Percentiles rank a stretch among this genome's conserved stretches.
Evolutionary conservation across 2,113 vertebrate species (phyloP).

Genomic region (Ia io): DNA sequence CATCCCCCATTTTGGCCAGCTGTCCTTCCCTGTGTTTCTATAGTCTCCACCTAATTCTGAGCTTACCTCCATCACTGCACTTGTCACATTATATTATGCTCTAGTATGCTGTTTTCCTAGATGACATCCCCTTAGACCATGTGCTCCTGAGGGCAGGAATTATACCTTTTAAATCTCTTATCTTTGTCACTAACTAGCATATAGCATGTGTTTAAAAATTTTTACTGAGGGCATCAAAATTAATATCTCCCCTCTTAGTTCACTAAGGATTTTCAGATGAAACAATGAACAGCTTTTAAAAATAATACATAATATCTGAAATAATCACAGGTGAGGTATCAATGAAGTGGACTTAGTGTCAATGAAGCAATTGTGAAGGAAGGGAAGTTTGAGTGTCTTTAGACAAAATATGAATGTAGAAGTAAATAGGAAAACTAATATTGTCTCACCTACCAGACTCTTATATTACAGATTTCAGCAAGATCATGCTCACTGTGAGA

Average conservation of each 20-base stretch:
- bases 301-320: neutral
- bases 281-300: slow-evolving; percentile 3
- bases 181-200: neutral
- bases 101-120: neutral
- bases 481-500: neutral
- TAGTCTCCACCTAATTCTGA: neutral
- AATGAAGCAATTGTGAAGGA: neutral
- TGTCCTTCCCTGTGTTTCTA: neutral
- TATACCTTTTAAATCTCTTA: neutral
- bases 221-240: neutral
- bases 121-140: neutral
- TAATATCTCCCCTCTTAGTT: neutral
- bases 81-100: neutral
- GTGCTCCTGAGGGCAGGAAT: neutral
- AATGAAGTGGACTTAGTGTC: neutral
- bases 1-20: neutral
- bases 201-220: neutral
- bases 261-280: neutral
- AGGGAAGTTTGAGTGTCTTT: neutral
- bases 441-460: neutral
- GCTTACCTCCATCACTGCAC: neutral
- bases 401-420: neutral
- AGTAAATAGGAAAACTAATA: neutral
- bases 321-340: neutral
- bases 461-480: neutral